These are phyloP conservation scores for Pelmatolapia mariae DNA, from an alignment of 2,113 vertebrate species.

Conservation along the genomic window DNA sequence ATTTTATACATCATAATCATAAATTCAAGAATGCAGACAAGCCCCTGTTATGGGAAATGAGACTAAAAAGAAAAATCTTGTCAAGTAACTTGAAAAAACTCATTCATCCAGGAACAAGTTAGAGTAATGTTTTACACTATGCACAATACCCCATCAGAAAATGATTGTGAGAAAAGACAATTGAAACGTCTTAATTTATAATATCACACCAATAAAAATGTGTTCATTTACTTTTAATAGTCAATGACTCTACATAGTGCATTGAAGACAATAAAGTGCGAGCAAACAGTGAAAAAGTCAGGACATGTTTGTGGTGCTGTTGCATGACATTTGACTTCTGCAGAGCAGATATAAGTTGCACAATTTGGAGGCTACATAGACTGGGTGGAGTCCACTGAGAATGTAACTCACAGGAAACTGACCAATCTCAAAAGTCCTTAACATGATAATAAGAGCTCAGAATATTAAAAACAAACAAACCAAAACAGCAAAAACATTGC, in stretches of 20 bases:
- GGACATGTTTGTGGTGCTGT: not conserved
- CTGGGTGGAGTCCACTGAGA: not conserved
- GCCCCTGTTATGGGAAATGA: not conserved
- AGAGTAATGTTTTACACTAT: not conserved
- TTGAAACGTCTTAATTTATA: not conserved
- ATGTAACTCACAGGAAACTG: not conserved
- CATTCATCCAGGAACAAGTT: not conserved
- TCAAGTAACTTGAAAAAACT: not conserved
- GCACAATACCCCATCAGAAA: not conserved
- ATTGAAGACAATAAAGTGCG: conserved; percentile 8
- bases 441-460: not conserved
- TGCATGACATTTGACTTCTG: not conserved
- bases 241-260: not conserved
- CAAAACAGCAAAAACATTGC: not conserved
- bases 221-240: not conserved
- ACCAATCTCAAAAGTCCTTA: not conserved
- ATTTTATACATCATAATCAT: not conserved
- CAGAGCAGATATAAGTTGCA: not conserved
- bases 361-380: not conserved
- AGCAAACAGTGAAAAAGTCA: not conserved
- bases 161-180: not conserved
- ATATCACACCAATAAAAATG: not conserved
- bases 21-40: not conserved
- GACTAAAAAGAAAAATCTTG: not conserved
- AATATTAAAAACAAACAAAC: not conserved